phyloP scores from a whole-genome alignment of 1,140 invertebrate genomes.

The Musca domestica region DNA sequence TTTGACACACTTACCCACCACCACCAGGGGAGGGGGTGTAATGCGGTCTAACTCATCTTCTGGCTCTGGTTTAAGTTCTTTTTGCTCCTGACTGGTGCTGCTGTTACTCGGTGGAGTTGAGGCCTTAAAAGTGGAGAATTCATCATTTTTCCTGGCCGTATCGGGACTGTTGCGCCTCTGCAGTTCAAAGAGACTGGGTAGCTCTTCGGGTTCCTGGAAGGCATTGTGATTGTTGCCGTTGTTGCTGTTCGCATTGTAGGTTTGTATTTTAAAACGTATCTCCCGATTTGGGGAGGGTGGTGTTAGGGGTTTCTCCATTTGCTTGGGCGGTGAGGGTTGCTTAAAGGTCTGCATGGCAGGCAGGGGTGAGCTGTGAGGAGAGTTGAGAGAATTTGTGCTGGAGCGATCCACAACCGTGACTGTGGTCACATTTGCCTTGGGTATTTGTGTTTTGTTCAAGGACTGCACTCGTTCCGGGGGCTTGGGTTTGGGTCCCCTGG shows the following conservation, averaged over 20 bases:
- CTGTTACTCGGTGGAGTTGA: background rate
- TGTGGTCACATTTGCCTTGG: conserved; percentile 31
- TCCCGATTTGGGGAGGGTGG: conserved; percentile 37
- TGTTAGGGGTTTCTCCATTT: conserved; percentile 27
- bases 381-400: conserved; percentile 32
- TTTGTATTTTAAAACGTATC: conserved; percentile 51
- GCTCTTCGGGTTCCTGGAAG: conserved; percentile 33
- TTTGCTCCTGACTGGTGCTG: background rate
- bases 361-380: conserved; percentile 30
- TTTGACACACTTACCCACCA: conserved; percentile 49
- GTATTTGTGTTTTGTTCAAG: conserved; percentile 41
- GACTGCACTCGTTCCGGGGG: conserved; percentile 50
- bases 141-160: background rate
- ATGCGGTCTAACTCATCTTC: conserved; percentile 29
- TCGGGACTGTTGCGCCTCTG: conserved; percentile 55
- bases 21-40: conserved; percentile 37
- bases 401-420: conserved; percentile 1
- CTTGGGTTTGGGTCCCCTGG: conserved; percentile 46
- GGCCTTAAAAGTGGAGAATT: background rate
- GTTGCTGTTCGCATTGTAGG: conserved; percentile 29
- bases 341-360: conserved; percentile 48
- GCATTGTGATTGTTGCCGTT: background rate
- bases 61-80: conserved; percentile 25
- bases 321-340: conserved; percentile 30
- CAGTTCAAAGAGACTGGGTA: conserved; percentile 68